Evolutionary conservation across 2,888 invertebrate genomes (phyloP), one percentile per base, ranked within the genome.

Genomic region (Sisyra terminalis): DNA sequence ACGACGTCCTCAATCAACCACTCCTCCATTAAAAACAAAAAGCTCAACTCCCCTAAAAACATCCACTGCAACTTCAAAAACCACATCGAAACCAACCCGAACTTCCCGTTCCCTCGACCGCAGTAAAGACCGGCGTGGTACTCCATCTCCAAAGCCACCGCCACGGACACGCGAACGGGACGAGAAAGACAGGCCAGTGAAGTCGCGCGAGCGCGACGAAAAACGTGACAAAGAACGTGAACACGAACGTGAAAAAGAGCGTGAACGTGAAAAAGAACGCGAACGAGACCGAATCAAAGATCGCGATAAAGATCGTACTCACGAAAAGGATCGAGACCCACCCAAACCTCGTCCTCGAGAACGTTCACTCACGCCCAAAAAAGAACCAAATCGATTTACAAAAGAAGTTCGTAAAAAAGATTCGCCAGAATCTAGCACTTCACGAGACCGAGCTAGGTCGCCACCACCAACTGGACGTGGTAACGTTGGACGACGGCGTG

Each of bases 281-380:
- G 64, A 62, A 45, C 65, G 64, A 52, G 69, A 72, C 40, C 68
- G 69, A 44, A 65, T 69, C 52, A 50, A 64, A 58, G 55, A 54
- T 45, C 52, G 52, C 14, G 57, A 60, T 45, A 48, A 55, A 29
- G 39, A 58, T 53, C 6, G 58, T 51, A 44, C 50, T 47, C 32
- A 55, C 47, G 50, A 60, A 51, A 50, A 53, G 44, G 50, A 50
- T 17, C 51, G 59, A 15, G 58, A 61, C 43, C 55, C 61, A 61
- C 1, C 58, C 60, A 35, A 61, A 61, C 46, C 55, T 54, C 1
- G 44, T 52, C 5, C 50, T 42, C 46, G 53, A 13, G 56, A 53
- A 35, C 46, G 67, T 10, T 43, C 7, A 65, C 65, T 14, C 40
- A 61, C 63, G 6, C 63, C 63, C 3, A 60, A 59, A 48, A 52